These are phyloP conservation scores for Diloba caeruleocephala DNA, from an alignment of 2,888 invertebrate genomes.

Conservation along the genomic window DNA sequence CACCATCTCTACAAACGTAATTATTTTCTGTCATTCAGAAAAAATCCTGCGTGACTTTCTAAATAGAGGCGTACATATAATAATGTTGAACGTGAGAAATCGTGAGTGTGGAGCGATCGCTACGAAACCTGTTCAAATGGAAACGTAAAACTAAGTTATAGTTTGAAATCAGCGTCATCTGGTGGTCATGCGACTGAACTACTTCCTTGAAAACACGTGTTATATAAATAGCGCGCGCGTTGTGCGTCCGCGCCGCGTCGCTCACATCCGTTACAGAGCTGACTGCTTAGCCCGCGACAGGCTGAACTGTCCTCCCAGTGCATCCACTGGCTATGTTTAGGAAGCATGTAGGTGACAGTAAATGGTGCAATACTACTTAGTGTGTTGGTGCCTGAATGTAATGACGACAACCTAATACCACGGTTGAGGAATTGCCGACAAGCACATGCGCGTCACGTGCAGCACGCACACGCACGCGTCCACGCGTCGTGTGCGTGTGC, in stretches of 20 bases:
- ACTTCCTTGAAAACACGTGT: slow-evolving; percentile 1
- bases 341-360: background rate
- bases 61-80: background rate
- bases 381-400: slow-evolving; percentile 27
- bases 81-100: background rate
- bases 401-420: slow-evolving; percentile 37
- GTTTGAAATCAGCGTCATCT: slow-evolving; percentile 24
- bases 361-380: slow-evolving; percentile 12
- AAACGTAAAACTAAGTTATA: slow-evolving; percentile 1
- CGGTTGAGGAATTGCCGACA: slow-evolving; percentile 32
- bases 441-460: slow-evolving; percentile 42
- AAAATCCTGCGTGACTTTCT: background rate
- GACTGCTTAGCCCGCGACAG: background rate
- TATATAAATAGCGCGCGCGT: background rate
- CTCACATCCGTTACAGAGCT: background rate
- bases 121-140: background rate
- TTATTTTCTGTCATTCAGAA: background rate
- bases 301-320: background rate
- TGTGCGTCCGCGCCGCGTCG: background rate
- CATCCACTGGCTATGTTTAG: background rate
- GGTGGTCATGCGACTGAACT: slow-evolving; percentile 8
- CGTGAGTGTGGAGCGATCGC: background rate
- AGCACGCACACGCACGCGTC: slow-evolving; percentile 5
- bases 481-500: slow-evolving; percentile 5
- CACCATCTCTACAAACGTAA: background rate